phyloP scores from a whole-genome alignment of 1,140 invertebrate genomes.

The Drosophila bifasciata region DNA sequence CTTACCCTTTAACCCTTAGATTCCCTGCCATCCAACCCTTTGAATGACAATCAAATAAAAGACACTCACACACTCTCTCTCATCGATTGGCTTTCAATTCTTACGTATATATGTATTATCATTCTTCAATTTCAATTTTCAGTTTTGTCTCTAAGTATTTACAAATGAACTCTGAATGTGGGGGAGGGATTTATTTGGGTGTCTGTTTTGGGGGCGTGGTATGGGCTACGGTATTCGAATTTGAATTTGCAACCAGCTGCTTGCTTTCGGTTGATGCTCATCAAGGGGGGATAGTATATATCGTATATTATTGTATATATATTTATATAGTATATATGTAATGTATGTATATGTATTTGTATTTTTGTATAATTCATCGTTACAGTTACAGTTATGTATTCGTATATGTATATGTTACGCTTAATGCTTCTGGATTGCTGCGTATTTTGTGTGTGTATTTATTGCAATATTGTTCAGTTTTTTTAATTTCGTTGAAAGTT shows the following conservation, averaged over 20 bases:
- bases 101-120: conserved; percentile 64
- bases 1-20: too few relatives aligned
- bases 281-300: conserved; percentile 32
- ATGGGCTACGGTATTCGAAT: background rate
- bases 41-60: background rate
- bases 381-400: conserved; percentile 38
- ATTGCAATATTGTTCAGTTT: conserved; percentile 45
- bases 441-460: too few relatives aligned
- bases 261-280: conserved; percentile 15
- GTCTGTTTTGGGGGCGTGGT: conserved; percentile 1
- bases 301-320: conserved; percentile 30
- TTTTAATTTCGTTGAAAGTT: conserved; percentile 55
- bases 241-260: conserved; percentile 21
- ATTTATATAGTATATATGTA: conserved; percentile 45
- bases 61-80: too few relatives aligned
- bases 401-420: conserved; percentile 20
- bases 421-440: conserved; percentile 9
- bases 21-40: background rate
- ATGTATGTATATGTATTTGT: conserved; percentile 42
- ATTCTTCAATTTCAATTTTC: conserved; percentile 50
- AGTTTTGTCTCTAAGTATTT: conserved; percentile 52
- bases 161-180: conserved; percentile 61
- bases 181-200: background rate
- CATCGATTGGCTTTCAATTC: conserved; percentile 68
- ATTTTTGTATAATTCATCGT: conserved; percentile 46